A percentile compares a stretch with the other conserved stretches of the same genome.
These are phyloP conservation scores for Cynodonichthys magdalenae DNA, from an alignment of 2,797 vertebrate genomes.

Conservation along the genomic window DNA sequence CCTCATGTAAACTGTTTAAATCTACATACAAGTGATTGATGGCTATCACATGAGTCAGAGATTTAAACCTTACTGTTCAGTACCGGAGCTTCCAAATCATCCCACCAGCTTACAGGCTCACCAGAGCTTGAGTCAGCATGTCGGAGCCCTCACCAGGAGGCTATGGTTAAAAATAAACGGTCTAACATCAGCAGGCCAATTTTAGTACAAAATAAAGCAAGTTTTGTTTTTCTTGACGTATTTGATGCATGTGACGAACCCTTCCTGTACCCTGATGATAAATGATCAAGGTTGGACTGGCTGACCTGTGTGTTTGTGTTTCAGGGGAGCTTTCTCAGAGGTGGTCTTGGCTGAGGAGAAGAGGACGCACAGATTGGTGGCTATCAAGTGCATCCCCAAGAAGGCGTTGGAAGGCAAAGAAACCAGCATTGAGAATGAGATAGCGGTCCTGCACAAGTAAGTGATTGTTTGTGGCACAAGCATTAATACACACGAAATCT, in stretches of 20 bases:
- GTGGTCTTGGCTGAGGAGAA: conserved; percentile 96
- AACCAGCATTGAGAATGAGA: conserved; percentile 98
- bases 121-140: conserved; percentile 45
- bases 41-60: conserved; percentile 1
- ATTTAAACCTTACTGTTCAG: conserved; percentile 18
- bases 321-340: conserved; percentile 95
- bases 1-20: conserved; percentile 1
- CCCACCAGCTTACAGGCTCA: conserved; percentile 31
- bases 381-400: conserved; percentile 97
- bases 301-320: conserved; percentile 56
- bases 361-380: conserved; percentile 90
- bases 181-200: conserved; percentile 21
- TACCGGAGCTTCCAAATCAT: conserved; percentile 28
- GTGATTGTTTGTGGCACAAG: conserved; percentile 43
- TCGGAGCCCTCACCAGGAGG: conserved; percentile 30
- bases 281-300: conserved; percentile 14
- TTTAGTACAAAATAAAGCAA: background rate
- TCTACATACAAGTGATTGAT: conserved; percentile 8
- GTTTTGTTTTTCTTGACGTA: conserved; percentile 3
- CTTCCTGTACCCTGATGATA: conserved; percentile 11
- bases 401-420: conserved; percentile 96
- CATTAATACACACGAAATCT: too few relatives aligned
- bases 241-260: conserved; percentile 6
- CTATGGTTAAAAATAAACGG: conserved; percentile 54
- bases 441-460: conserved; percentile 95